A percentile compares a stretch with the other conserved stretches of the same genome.
phyloP scores from a whole-genome alignment of 1,140 invertebrate genomes.

The Ceratina australensis region DNA sequence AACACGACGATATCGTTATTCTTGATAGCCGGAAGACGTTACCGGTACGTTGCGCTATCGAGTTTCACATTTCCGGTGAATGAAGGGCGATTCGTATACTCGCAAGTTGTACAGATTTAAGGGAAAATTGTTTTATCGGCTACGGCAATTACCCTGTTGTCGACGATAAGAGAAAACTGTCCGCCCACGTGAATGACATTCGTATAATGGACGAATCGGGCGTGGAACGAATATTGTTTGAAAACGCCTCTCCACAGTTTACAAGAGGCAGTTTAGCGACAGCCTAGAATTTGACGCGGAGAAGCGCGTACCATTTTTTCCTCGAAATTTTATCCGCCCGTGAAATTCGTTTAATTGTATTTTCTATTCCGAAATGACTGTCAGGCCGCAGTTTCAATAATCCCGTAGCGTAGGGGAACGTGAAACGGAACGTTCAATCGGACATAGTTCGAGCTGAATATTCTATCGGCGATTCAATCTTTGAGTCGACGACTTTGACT shows the following conservation, averaged over 20 bases:
- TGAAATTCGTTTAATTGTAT: too few relatives aligned
- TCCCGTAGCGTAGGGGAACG: too few relatives aligned
- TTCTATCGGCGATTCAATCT: neutral
- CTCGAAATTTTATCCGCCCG: neutral
- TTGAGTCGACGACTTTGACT: neutral
- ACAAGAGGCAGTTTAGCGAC: neutral
- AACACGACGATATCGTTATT: too few relatives aligned
- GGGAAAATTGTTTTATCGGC: slow-evolving; percentile 21
- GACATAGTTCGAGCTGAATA: neutral
- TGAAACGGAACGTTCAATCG: neutral
- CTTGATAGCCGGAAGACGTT: neutral
- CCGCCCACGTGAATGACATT: neutral
- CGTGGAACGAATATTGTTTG: neutral
- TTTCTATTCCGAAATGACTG: neutral
- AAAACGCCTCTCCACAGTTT: neutral
- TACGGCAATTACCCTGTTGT: neutral
- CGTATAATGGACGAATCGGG: neutral
- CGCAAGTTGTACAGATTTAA: neutral
- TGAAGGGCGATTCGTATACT: neutral
- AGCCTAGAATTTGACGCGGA: neutral
- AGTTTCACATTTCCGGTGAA: neutral
- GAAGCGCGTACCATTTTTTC: neutral
- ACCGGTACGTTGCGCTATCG: neutral
- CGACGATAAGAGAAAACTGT: neutral
- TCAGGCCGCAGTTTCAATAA: neutral